Conservation (phyloP, 1,140 invertebrate genomes). For the Drosophila funebris region DNA sequence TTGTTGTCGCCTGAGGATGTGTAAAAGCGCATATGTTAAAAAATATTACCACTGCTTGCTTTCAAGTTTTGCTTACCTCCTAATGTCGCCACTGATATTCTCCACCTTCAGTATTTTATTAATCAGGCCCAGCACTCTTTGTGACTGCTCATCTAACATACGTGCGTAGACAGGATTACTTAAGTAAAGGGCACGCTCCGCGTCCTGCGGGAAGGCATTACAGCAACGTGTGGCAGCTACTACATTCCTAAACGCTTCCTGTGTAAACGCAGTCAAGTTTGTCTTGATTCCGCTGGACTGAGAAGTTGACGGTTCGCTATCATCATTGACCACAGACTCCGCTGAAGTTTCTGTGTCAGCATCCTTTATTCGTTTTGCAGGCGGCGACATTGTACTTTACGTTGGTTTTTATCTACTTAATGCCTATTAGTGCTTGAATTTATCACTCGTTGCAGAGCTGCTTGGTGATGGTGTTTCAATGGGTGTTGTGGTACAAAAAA, state of each 20-base stretch:
- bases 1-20: slow-evolving; percentile 83
- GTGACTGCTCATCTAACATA: slow-evolving; percentile 86
- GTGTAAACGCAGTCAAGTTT: slow-evolving; percentile 48
- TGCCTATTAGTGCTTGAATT: not conserved
- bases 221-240: slow-evolving; percentile 87
- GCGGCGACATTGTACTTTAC: slow-evolving; percentile 32
- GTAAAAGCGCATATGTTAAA: not conserved
- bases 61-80: slow-evolving; percentile 48
- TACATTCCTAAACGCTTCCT: slow-evolving; percentile 61
- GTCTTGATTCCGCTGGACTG: not conserved
- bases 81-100: slow-evolving; percentile 86
- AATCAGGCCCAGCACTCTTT: slow-evolving; percentile 85
- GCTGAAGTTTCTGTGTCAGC: not conserved
- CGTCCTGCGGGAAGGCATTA: slow-evolving; percentile 88
- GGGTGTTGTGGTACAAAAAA: slow-evolving; percentile 46
- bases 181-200: slow-evolving; percentile 88
- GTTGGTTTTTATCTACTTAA: not conserved
- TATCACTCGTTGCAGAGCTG: slow-evolving; percentile 13
- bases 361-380: slow-evolving; percentile 35
- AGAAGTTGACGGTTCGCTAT: slow-evolving; percentile 19
- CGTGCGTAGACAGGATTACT: slow-evolving; percentile 89
- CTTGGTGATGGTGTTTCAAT: not conserved
- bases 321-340: not conserved
- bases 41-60: not conserved
- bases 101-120: slow-evolving; percentile 86